Percentiles rank a stretch among this genome's conserved stretches.
phyloP scores from a whole-genome alignment of 1,140 invertebrate genomes.

The Lepeophtheirus salmonis region DNA sequence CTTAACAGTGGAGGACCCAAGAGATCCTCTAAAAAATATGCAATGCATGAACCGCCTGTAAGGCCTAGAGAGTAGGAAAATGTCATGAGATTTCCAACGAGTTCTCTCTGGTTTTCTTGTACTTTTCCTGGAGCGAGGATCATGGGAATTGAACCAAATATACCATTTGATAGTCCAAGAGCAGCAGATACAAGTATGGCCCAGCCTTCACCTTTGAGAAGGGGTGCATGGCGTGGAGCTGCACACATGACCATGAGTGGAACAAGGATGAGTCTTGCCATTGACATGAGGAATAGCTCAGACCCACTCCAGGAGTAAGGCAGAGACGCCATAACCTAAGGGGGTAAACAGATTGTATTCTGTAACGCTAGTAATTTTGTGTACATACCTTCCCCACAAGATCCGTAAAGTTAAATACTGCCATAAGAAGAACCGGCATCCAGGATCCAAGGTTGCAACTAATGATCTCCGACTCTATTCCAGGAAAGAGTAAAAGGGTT shows the following conservation, averaged over 20 bases:
- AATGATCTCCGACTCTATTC: conserved; percentile 64
- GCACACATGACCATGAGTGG: conserved; percentile 59
- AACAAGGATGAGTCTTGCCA: conserved; percentile 46
- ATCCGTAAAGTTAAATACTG: conserved; percentile 63
- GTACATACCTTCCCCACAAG: conserved; percentile 53
- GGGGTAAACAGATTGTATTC: no score
- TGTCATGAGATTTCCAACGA: conserved; percentile 81
- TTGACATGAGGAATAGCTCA: conserved; percentile 48
- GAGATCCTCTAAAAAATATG: conserved; percentile 55
- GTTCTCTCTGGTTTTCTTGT: conserved; percentile 48
- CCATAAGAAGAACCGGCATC: conserved; percentile 80
- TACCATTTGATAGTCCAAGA: conserved; percentile 61
- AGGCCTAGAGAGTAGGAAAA: conserved; percentile 66
- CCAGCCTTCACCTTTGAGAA: conserved; percentile 38
- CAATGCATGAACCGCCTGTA: conserved; percentile 54
- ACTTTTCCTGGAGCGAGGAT: conserved; percentile 66
- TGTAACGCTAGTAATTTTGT: not conserved
- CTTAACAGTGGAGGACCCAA: conserved; percentile 36
- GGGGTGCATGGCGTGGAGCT: conserved; percentile 45
- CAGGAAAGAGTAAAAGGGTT: conserved; percentile 66
- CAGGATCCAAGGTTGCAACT: conserved; percentile 59
- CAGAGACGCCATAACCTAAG: conserved; percentile 52
- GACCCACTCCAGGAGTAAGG: conserved; percentile 56
- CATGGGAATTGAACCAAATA: conserved; percentile 74
- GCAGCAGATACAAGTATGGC: conserved; percentile 37